A percentile compares a stretch with the other conserved stretches of the same genome.
Evolutionary conservation across 2,113 vertebrate species (phyloP).

Genomic region (Trichomycterus rosablanca): DNA sequence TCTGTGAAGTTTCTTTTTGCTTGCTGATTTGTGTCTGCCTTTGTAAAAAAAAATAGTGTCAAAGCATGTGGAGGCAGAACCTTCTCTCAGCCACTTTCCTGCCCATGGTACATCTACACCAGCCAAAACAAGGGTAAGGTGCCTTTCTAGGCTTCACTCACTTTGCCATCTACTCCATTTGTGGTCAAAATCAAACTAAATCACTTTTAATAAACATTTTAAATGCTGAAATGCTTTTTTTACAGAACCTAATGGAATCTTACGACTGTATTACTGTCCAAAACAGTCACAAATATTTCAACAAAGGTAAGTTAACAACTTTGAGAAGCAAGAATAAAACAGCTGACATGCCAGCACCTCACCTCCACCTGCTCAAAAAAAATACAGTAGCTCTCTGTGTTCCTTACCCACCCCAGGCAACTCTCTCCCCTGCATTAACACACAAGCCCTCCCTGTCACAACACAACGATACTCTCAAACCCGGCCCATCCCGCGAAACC

Average conservation of each 20-base stretch:
- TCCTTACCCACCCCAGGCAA: constrained; percentile 5
- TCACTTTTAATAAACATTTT: neutral
- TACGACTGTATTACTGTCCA: neutral
- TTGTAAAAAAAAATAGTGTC: constrained; percentile 22
- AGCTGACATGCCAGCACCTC: constrained; percentile 2
- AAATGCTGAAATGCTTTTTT: neutral
- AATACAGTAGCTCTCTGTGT: constrained; percentile 37
- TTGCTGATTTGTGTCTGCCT: no score
- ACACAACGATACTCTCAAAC: constrained; percentile 13
- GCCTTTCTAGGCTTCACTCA: neutral
- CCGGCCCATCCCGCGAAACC: constrained; percentile 24
- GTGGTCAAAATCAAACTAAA: no score
- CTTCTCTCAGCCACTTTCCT: neutral
- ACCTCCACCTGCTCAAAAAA: no score
- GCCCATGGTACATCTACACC: neutral
- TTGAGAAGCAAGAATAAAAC: constrained; percentile 7
- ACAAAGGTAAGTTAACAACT: constrained; percentile 28
- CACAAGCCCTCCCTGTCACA: constrained; percentile 15
- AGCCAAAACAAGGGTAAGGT: neutral
- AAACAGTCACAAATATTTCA: neutral
- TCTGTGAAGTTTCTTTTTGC: no score
- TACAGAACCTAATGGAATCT: constrained; percentile 13
- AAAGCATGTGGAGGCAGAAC: neutral
- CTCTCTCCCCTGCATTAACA: neutral
- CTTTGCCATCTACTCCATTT: no score